Base-by-base conservation (phyloP, 30 jellyfish, hydroid and myxozoan species). In the Catostylus mosaicus region DNA sequence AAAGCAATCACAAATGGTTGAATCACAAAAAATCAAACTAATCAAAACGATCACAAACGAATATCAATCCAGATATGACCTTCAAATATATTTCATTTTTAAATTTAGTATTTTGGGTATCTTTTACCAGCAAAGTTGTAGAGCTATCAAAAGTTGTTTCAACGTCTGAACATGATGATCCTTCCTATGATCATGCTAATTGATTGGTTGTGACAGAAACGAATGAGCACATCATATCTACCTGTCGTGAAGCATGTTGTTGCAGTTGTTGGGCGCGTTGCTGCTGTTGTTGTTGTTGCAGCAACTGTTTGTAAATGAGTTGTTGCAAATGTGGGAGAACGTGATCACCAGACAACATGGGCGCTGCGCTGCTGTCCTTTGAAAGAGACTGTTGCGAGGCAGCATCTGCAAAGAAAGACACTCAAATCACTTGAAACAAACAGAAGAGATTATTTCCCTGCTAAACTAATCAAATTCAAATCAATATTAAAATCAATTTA, bases 271-370 rank as follows among this genome's bases (percentile, higher is more conserved):
- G 87, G 32, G 27, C 10, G 1, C 24, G 83, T 34, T 40, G 59
- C 2, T 29, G 74, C 51, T 54, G 78, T 37, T 77, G 89, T 51
- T 60, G 80, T 19, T 79, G 90, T 22, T 79, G 82, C 43, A 30
- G 77, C 19, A 79, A 22, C 30, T 79, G 90, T 46, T 48, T 66
- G 74, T 79, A 79, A 50, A 79, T 46, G 63, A 79, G 82, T 64
- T 79, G 83, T 27, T 63, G 82, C 62, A 79, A 67, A 65, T 79
- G 90, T 9, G 90, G 90, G 32, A 79, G 61, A 3, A 52, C 75
- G 54, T 63, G 82, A 50, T 65, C 57, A 1, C 65, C 63, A 1
- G 90, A 32, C 7, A 50, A 45, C 24, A 35, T 51, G 1, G 89
- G 8, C 16, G 80, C 61, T 11, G 22, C 29, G 67, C 29, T n/a